A percentile compares a stretch with the other conserved stretches of the same genome.
These are phyloP conservation scores for Mechanitis messenoides DNA, from an alignment of 2,888 invertebrate species.

Conservation along the genomic window DNA sequence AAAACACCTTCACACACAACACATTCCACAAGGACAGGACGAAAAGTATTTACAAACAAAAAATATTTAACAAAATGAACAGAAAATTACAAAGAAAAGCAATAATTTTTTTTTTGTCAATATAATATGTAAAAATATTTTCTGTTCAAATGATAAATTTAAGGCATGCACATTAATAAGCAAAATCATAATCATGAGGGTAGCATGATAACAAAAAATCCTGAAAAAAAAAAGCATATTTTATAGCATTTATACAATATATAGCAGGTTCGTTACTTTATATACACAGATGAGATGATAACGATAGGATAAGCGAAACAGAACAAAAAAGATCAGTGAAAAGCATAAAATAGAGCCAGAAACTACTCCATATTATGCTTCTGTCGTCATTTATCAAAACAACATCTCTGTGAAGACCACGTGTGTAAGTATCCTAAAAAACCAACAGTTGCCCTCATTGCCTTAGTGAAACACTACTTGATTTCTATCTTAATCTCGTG, in stretches of 20 bases:
- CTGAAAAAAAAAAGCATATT: conserved; percentile 13
- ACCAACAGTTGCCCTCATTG: no score
- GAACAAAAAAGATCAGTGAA: conserved; percentile 5
- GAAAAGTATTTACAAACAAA: conserved; percentile 18
- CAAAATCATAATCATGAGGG: conserved; percentile 16
- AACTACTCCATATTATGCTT: no score
- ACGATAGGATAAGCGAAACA: conserved; percentile 10
- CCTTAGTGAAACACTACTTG: no score
- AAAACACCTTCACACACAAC: conserved; percentile 56
- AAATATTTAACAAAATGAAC: conserved; percentile 23
- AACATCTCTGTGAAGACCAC: no score
- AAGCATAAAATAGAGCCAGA: no score
- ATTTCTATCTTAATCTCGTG: no score
- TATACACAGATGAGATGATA: conserved; percentile 10
- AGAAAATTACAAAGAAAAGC: conserved; percentile 6
- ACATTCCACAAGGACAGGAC: conserved; percentile 51
- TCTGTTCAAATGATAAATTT: conserved; percentile 11
- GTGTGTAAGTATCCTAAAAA: no score
- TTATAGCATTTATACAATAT: no score
- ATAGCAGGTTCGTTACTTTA: conserved; percentile 5
- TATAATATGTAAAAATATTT: neutral
- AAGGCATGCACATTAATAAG: conserved; percentile 26
- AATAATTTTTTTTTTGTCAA: no score
- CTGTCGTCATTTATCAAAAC: no score
- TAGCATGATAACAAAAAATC: conserved; percentile 11